Percentiles rank a stretch among this genome's conserved stretches.
These are phyloP conservation scores for Antheraea assamensis DNA, from an alignment of 2,888 invertebrate species.

Conservation along the genomic window DNA sequence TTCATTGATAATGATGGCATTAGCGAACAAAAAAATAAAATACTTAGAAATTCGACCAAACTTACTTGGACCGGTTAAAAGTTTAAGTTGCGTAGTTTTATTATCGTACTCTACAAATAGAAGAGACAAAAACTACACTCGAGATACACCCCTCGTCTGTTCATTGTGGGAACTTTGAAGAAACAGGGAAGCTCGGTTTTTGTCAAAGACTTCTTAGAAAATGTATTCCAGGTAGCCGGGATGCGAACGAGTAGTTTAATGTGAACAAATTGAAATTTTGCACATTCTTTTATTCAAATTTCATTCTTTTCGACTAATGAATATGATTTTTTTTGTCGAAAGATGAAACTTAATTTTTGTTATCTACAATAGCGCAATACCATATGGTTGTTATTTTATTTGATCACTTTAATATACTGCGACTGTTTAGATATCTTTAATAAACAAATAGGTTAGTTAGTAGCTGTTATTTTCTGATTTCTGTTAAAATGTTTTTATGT, in stretches of 20 bases:
- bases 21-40: slow-evolving; percentile 6
- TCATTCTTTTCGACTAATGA: background rate
- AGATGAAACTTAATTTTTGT: background rate
- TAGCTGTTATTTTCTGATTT: background rate
- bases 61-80: slow-evolving; percentile 4
- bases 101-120: slow-evolving; percentile 72
- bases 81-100: slow-evolving; percentile 54
- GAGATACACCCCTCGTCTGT: slow-evolving; percentile 67
- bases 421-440: background rate
- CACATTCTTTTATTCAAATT: slow-evolving; percentile 33
- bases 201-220: slow-evolving; percentile 62
- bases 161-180: slow-evolving; percentile 74
- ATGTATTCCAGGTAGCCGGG: slow-evolving; percentile 66
- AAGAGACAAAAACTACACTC: slow-evolving; percentile 76
- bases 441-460: background rate
- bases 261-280: slow-evolving; percentile 33
- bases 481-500: background rate
- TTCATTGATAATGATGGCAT: background rate
- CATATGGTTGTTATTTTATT: background rate
- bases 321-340: background rate
- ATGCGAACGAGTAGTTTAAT: slow-evolving; percentile 54
- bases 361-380: background rate
- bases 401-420: background rate
- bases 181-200: slow-evolving; percentile 64
- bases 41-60: background rate